Percentiles rank a stretch among this genome's conserved stretches.
These are phyloP conservation scores for Carduelis carduelis DNA, from an alignment of 2,797 vertebrate genomes.

Conservation along the genomic window DNA sequence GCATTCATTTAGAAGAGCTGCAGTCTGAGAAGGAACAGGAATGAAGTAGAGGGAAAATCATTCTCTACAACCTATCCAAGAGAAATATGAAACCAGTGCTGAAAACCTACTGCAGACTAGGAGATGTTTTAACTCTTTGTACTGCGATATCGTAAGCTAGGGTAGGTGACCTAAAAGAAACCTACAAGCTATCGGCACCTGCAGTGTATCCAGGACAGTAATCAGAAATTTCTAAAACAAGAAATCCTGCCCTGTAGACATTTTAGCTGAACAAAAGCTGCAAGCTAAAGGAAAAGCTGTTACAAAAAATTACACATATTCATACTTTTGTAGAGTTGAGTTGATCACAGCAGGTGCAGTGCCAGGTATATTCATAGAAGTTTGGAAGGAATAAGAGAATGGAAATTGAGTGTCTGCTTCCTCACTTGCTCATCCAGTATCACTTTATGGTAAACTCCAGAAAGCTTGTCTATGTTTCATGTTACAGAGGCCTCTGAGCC, in stretches of 20 bases:
- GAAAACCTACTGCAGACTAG: not conserved
- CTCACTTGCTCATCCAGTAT: not conserved
- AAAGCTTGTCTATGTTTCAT: not conserved
- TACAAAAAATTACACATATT: not conserved
- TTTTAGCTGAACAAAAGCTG: not conserved
- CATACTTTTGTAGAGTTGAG: not conserved
- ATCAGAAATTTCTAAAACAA: not conserved
- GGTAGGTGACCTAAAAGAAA: not conserved
- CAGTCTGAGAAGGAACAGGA: not conserved
- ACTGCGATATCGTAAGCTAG: not conserved
- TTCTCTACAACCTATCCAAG: not conserved
- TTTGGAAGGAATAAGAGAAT: not conserved
- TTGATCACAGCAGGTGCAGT: not conserved
- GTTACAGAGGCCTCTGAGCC: not conserved
- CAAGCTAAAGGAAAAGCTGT: not conserved
- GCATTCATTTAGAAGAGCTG: not conserved
- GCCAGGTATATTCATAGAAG: not conserved
- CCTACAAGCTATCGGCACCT: not conserved
- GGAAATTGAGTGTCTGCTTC: not conserved
- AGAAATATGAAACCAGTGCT: not conserved
- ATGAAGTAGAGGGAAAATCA: not conserved
- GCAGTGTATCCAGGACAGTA: not conserved
- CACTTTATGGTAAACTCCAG: not conserved
- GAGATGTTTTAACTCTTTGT: not conserved
- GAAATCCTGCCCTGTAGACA: not conserved